phyloP scores from a whole-genome alignment of 2,888 invertebrate genomes.

The Cheilosia scutellata region DNA sequence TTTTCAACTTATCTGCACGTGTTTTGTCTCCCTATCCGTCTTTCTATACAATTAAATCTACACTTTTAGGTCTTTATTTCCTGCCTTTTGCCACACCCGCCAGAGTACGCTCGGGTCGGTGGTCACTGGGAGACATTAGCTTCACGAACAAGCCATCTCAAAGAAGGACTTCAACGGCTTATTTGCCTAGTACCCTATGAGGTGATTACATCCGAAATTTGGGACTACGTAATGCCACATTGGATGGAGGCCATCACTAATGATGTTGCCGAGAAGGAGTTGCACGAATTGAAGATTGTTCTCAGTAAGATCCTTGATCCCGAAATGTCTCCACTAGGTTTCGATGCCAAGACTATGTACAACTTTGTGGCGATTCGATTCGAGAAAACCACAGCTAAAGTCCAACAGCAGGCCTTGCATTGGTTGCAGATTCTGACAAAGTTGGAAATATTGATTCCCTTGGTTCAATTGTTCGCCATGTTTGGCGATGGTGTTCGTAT shows the following conservation, averaged over 20 bases:
- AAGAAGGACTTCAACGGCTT: conserved; percentile 96
- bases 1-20: neutral
- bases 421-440: conserved; percentile 95
- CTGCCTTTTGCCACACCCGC: conserved; percentile 97
- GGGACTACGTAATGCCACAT: conserved; percentile 99
- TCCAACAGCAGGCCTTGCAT: conserved; percentile 94
- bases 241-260: conserved; percentile 99
- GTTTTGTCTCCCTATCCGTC: neutral
- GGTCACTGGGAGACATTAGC: conserved; percentile 98
- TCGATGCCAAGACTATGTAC: conserved; percentile 97
- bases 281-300: conserved; percentile 92
- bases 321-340: conserved; percentile 97
- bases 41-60: neutral
- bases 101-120: conserved; percentile 97
- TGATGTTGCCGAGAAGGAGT: conserved; percentile 95
- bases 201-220: conserved; percentile 97
- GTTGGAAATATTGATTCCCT: conserved; percentile 94
- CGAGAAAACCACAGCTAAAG: conserved; percentile 90
- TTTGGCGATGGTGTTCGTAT: conserved; percentile 94
- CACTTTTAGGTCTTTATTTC: conserved; percentile 88
- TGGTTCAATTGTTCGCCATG: conserved; percentile 94
- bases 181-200: conserved; percentile 99
- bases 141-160: conserved; percentile 94
- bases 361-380: conserved; percentile 96
- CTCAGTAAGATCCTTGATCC: conserved; percentile 97